Evolutionary conservation across 2,888 invertebrate species (phyloP), one percentile per base, ranked within the genome.

Genomic region (Drosophila nr. perissopoda): DNA sequence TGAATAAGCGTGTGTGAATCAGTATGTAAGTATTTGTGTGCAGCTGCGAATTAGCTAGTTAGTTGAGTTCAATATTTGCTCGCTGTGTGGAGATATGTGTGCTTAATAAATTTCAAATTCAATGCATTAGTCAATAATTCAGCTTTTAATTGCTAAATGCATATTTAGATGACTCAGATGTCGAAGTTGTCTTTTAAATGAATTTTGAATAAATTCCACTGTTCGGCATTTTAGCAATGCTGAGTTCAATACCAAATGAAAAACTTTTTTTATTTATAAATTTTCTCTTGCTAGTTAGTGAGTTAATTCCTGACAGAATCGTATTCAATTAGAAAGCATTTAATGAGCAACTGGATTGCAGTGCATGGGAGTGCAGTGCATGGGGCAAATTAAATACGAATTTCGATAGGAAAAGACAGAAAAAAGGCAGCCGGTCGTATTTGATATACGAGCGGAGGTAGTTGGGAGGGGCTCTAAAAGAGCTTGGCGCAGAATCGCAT

Each of bases 241-340:
- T 46, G 16, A 7, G 21, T 46, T 46, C 7, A 7, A 49, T 27
- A 5, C 18, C 10, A 27, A 27, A 49, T 46, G 21, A 46, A 46
- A 1, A 21, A 25, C 25, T 16, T 16, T 46, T 7, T 16, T 16
- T 25, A 7, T 7, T 46, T 46, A 46, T 36, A 25, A 54, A 36
- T 27, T 11, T 36, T 36, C 18, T 27, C 10, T 16, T 6, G 54
- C 27, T 34, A 36, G 33, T 31, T 31, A 29, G 48, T 63, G 58
- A 72, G 74, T 71, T 69, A 64, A 66, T 63, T 21, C 53, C 33
- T 51, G 34, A 49, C 60, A 13, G 33, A 49, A 60, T 68, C 60
- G 70, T 69, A 66, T 25, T n/a, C 58, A 58, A 79, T 73, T 79
- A 70, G 61, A 69, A 64, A 76, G 59, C 42, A 66, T 46, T 61